phyloP scores from a whole-genome alignment of 53 echinoderm and acorn worm genomes.

The Zoroaster sp. region DNA sequence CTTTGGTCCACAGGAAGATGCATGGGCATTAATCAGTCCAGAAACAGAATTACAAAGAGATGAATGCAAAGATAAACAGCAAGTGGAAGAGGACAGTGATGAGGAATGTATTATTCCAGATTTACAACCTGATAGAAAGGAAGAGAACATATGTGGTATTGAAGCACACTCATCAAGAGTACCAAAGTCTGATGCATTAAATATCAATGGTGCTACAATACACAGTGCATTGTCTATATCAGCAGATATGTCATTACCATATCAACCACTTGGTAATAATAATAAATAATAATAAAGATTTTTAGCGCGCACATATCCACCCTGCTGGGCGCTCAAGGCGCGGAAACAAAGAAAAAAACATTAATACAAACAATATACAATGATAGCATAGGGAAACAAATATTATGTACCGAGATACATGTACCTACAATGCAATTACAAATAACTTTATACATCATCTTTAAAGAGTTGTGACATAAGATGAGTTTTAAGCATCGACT shows the following conservation, averaged over 20 bases:
- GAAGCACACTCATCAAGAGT: neutral
- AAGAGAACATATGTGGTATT: neutral
- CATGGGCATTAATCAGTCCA: slow-evolving; percentile 57
- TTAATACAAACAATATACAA: too few relatives aligned
- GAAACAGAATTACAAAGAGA: slow-evolving; percentile 44
- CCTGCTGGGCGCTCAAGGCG: too few relatives aligned
- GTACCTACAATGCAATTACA: too few relatives aligned
- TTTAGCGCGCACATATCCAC: too few relatives aligned
- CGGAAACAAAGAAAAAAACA: too few relatives aligned
- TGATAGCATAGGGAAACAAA: too few relatives aligned
- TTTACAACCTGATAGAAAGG: slow-evolving; percentile 12
- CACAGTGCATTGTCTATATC: slow-evolving; percentile 49
- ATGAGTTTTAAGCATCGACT: too few relatives aligned
- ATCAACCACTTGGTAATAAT: slow-evolving; percentile 62
- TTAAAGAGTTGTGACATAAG: too few relatives aligned
- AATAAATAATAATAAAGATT: too few relatives aligned
- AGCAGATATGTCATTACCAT: neutral
- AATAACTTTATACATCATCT: too few relatives aligned
- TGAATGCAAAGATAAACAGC: neutral
- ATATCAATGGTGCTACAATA: slow-evolving; percentile 57
- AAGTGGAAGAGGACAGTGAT: neutral
- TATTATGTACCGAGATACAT: too few relatives aligned
- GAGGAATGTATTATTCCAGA: slow-evolving; percentile 26
- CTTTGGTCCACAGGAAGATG: slow-evolving; percentile 63
- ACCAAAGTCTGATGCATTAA: slow-evolving; percentile 18